Evolutionary conservation across 2,113 vertebrate genomes (phyloP), one percentile per base, ranked within the genome.

Genomic region (Burhinus bistriatus): DNA sequence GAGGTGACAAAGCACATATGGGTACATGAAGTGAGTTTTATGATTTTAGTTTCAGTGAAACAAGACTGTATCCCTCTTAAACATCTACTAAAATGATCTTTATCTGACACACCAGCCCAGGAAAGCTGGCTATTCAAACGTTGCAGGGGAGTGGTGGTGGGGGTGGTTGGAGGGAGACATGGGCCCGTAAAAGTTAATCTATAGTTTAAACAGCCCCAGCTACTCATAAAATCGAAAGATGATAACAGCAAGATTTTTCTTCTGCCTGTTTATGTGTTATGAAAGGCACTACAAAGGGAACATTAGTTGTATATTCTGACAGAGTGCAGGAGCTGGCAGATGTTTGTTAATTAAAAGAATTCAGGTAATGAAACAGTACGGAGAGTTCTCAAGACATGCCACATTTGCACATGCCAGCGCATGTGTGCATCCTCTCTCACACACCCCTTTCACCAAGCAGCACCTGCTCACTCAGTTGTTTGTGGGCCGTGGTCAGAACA

Each of bases 311-410:
- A 44, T 80, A 93, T 90, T 95, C 96, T 97, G 90, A 92, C 85
- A 95, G 90, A 95, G 89, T 90, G 90, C 94, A 95, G 92, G 87
- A 97, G 96, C 70, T 98, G 97, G 95, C 98, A 98, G 97, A 96
- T 98, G 97, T 97, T 98, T 98, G 96, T 95, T 98, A 98, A 98
- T 98, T 97, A 97, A 96, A 98, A 97, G 97, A 98, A 97, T 97
- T 96, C 97, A 97, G 96, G 97, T 98, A 97, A 96, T 97, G 95
- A 95, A 98, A 97, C 76, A 59, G 87, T 87, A 93, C 73, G 0
- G 9, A 83, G 81, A 57, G 93, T 91, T 97, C 89, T 90, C 84
- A 36, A 84, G 66, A 95, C 89, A 79, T 93, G 76, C 49, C 64
- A 66, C 66, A 81, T 85, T 92, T 93, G 62, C 91, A 81, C 81